Evolutionary conservation across 2,797 vertebrate genomes (phyloP), one percentile per base, ranked within the genome.

Genomic region (Pempheris klunzingeri): DNA sequence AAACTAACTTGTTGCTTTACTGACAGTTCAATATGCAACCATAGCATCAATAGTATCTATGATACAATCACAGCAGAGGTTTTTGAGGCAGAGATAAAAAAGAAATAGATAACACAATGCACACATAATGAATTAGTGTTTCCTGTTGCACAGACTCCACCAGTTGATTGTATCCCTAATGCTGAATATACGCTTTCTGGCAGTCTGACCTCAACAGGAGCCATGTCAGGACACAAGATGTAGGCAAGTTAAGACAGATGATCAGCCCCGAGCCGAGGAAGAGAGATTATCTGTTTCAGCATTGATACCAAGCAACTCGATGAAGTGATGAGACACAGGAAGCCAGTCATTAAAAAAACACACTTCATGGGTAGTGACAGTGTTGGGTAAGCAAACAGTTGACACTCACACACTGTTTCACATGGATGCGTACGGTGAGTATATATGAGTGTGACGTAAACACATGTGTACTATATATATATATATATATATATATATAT

Each of bases 371-470:
- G 38, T 18, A n/a, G 5, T 65, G 57, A 61, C 58, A 28, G 4
- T 44, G 26, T 47, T 39, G 10, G 44, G 20, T 12, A 71, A 86
- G 65, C 47, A 77, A 63, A n/a, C 58, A 15, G 30, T 24, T 14
- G 50, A 70, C 14, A 34, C 46, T n/a, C 69, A 17, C 61, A 71
- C n/a, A n/a, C n/a, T n/a, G n/a, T n/a, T n/a, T n/a, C n/a, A n/a
- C n/a, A n/a, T n/a, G n/a, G n/a, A n/a, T n/a, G n/a, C n/a, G n/a
- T n/a, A n/a, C n/a, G n/a, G n/a, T n/a, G n/a, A n/a, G n/a, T n/a
- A n/a, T n/a, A n/a, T n/a, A n/a, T n/a, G n/a, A n/a, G n/a, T n/a
- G n/a, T n/a, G n/a, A n/a, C n/a, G n/a, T n/a, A n/a, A n/a, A n/a
- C n/a, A n/a, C n/a, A n/a, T n/a, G n/a, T n/a, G n/a, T n/a, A n/a